Evolutionary conservation across 37 sponge, comb jelly and placozoan species (phyloP), one percentile per base, ranked within the genome.

Genomic region (Ianthella basta): DNA sequence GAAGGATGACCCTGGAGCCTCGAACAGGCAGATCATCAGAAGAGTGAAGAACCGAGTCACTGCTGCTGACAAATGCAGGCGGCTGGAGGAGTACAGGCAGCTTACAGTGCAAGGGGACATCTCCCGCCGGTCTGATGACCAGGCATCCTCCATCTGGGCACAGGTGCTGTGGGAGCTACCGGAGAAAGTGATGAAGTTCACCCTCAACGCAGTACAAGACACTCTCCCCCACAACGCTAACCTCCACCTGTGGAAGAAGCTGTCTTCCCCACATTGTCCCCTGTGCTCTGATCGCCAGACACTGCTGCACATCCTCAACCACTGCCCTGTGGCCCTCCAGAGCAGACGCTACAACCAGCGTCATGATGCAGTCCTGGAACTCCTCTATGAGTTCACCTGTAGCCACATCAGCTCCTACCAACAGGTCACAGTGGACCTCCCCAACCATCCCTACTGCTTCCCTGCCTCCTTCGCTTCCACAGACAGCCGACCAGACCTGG

Each of bases 191-290:
- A 38, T 72, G 40, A 72, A 72, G 19, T 72, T 72, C 40, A 19
- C 73, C 73, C 73, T 72, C 35, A 72, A 72, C 19, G 73, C 73
- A 33, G 40, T 29, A 8, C 37, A 33, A 40, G 73, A 72, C 40
- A 72, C 84, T 4, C 74, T 84, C 0, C 84, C 84, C 35, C 84
- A 84, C 74, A 84, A 84, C 29, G 84, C 84, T 40, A 72, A 72
- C 40, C 66, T 72, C 14, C 73, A 72, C 19, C 39, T 72, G 73
- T 72, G 73, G 73, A 72, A 32, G 73, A 72, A 72, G 39, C 14
- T 37, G 40, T 40, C 73, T 8, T 34, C 40, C 13, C 38, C 37
- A 12, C 32, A 33, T 40, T 72, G 73, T 19, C 8, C 37, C 14
- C 73, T 72, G 21, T 72, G 73, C 73, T 37, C 73, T 32, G 32